Conservation (phyloP, 2,797 vertebrate species). For the Hydrophis major region DNA sequence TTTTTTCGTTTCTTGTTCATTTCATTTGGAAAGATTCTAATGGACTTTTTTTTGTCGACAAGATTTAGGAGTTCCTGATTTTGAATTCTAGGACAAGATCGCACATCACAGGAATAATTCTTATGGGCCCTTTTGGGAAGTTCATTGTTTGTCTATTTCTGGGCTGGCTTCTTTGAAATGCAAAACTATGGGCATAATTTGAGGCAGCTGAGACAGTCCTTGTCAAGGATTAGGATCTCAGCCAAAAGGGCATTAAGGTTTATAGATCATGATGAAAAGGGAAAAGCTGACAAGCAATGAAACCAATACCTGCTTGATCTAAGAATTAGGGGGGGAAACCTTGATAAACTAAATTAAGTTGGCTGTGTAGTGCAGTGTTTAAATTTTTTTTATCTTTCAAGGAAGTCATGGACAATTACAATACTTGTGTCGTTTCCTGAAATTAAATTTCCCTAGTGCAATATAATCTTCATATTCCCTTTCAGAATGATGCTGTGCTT, state of each 20-base stretch:
- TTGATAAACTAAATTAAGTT: slow-evolving; percentile 24
- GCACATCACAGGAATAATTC: background rate
- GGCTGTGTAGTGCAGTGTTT: slow-evolving; percentile 9
- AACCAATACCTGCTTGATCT: slow-evolving; percentile 21
- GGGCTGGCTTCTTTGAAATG: background rate
- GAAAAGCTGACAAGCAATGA: slow-evolving; percentile 28
- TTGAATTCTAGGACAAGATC: background rate
- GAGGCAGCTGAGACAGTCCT: background rate
- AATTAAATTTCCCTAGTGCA: background rate
- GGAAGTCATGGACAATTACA: background rate
- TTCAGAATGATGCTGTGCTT: no score
- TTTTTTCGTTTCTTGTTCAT: background rate
- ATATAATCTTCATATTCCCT: background rate
- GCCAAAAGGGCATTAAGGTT: slow-evolving; percentile 13
- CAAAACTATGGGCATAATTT: background rate
- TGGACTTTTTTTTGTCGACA: background rate
- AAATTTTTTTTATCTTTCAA: background rate
- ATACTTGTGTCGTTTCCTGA: background rate
- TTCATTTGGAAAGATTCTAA: background rate
- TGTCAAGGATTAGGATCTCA: background rate
- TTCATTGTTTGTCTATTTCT: background rate
- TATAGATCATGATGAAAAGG: slow-evolving; percentile 5
- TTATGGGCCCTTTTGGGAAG: background rate
- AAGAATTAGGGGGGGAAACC: background rate
- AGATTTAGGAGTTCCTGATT: background rate